Percentiles rank a stretch among this genome's conserved stretches.
Conservation (phyloP, 2,113 vertebrate species). For the Dascyllus trimaculatus region DNA sequence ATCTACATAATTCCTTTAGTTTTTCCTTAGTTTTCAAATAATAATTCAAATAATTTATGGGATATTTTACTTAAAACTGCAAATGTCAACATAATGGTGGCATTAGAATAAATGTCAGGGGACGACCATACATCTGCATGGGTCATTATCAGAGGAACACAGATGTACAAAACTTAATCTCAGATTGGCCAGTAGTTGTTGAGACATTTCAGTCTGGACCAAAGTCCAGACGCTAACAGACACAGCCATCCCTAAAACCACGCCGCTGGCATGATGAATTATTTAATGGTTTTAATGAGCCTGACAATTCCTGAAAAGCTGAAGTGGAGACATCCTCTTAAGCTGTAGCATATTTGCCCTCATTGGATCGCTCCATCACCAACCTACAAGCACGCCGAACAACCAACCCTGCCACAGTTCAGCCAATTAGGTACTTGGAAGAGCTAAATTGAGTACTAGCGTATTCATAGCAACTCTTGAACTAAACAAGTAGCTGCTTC, state of each 20-base stretch:
- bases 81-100: too few species aligned
- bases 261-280: background rate
- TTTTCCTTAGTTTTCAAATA: too few species aligned
- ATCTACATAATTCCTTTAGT: background rate
- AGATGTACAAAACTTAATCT: background rate
- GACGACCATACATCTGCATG: too few species aligned
- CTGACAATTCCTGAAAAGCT: slow-evolving; percentile 15
- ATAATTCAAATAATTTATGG: too few species aligned
- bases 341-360: slow-evolving; percentile 21
- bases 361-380: slow-evolving; percentile 17
- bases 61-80: too few species aligned
- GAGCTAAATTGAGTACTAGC: slow-evolving; percentile 55
- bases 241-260: background rate
- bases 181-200: background rate
- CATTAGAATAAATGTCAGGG: too few species aligned
- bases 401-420: slow-evolving; percentile 32
- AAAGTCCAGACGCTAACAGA: background rate
- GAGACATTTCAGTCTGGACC: background rate
- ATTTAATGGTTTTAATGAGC: slow-evolving; percentile 12
- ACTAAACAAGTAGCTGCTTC: slow-evolving; percentile 34
- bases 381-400: slow-evolving; percentile 22
- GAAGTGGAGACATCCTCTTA: slow-evolving; percentile 22
- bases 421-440: slow-evolving; percentile 70
- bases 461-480: slow-evolving; percentile 28
- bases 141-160: background rate